Conservation (phyloP, 2,888 invertebrate genomes). For the Ethmia dodecea region DNA sequence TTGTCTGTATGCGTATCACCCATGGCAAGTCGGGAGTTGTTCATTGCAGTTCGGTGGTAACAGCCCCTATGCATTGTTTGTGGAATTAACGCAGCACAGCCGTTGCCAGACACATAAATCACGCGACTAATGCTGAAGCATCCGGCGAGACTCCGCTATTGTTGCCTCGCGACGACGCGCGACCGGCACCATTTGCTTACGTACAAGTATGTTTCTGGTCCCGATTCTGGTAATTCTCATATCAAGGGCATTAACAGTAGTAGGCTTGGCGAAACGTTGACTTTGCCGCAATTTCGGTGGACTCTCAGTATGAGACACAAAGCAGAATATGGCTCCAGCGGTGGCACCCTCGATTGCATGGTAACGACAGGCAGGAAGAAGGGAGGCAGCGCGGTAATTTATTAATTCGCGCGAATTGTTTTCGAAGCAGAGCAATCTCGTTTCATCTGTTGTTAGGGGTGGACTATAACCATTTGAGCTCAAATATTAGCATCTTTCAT, state of each 20-base stretch:
- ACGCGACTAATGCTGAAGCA: slow-evolving; percentile 64
- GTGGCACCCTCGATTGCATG: slow-evolving; percentile 27
- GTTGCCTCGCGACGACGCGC: slow-evolving; percentile 28
- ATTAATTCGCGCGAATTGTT: slow-evolving; percentile 57
- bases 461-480: too few relatives aligned
- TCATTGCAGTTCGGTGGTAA: slow-evolving; percentile 27
- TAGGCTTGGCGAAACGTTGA: too few relatives aligned
- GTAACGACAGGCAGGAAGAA: slow-evolving; percentile 42
- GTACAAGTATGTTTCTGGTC: too few relatives aligned
- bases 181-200: slow-evolving; percentile 14
- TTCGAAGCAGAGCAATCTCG: slow-evolving; percentile 27
- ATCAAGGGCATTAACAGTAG: too few relatives aligned
- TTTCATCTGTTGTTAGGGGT: too few relatives aligned
- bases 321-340: too few relatives aligned
- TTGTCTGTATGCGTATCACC: slow-evolving; percentile 28
- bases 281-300: not conserved
- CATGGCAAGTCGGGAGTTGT: slow-evolving; percentile 26
- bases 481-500: too few relatives aligned
- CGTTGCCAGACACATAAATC: slow-evolving; percentile 73
- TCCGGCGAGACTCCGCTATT: slow-evolving; percentile 62
- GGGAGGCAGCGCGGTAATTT: slow-evolving; percentile 53
- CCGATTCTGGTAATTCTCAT: too few relatives aligned
- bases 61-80: slow-evolving; percentile 53
- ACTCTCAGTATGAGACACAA: not conserved
- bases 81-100: slow-evolving; percentile 56